A percentile compares a stretch with the other conserved stretches of the same genome.
Conservation (phyloP, 1,140 invertebrate species). For the Drosophila arawakana region DNA sequence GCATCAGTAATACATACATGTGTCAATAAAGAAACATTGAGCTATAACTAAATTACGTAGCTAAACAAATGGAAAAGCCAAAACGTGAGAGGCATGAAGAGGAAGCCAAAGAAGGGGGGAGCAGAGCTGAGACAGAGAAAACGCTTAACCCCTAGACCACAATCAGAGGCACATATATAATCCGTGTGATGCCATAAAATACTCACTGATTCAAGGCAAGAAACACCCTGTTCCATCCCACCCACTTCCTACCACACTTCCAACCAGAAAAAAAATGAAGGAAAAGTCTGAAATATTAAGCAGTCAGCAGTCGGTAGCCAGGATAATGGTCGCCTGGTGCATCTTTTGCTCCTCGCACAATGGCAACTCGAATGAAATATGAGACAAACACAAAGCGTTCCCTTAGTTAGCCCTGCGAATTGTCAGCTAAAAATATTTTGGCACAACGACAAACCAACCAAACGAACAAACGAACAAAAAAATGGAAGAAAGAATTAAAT, state of each 20-base stretch:
- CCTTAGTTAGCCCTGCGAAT: slow-evolving; percentile 50
- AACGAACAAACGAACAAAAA: neutral
- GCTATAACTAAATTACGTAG: slow-evolving; percentile 68
- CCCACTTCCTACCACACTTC: too few species aligned
- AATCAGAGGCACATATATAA: slow-evolving; percentile 40
- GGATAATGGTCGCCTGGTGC: slow-evolving; percentile 42
- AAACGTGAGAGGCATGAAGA: slow-evolving; percentile 62
- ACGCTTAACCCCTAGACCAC: slow-evolving; percentile 10
- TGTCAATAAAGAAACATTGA: slow-evolving; percentile 4
- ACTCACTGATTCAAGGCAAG: slow-evolving; percentile 42
- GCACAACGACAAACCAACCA: slow-evolving; percentile 43
- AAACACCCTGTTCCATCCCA: neutral
- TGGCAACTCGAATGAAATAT: slow-evolving; percentile 66
- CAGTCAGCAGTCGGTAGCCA: slow-evolving; percentile 47
- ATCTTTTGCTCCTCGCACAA: slow-evolving; percentile 39
- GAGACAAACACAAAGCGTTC: slow-evolving; percentile 23
- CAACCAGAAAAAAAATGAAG: neutral
- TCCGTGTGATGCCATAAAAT: slow-evolving; percentile 72
- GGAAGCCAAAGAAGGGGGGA: neutral
- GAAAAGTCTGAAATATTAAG: slow-evolving; percentile 64
- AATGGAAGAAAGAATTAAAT: neutral
- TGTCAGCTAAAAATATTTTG: slow-evolving; percentile 72
- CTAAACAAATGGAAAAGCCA: slow-evolving; percentile 29
- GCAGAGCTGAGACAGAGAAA: neutral
- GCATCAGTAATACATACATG: neutral